Conservation (phyloP, 2,113 vertebrate genomes). For the Thalassoma bifasciatum region DNA sequence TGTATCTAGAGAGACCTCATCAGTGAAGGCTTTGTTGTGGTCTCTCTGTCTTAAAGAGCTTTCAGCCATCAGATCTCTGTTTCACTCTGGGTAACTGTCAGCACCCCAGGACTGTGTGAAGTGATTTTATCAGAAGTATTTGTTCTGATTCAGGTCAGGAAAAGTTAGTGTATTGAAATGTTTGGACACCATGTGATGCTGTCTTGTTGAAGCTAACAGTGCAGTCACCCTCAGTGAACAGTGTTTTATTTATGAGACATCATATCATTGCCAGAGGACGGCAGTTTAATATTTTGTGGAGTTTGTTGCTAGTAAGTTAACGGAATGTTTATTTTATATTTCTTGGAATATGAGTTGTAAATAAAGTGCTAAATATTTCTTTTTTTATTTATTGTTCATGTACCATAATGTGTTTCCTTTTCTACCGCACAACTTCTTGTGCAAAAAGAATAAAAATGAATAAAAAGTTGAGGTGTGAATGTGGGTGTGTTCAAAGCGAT, state of each 20-base stretch:
- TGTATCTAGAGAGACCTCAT: background rate
- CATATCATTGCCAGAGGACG: constrained; percentile 44
- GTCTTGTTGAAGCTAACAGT: constrained; percentile 12
- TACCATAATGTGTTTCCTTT: constrained; percentile 87
- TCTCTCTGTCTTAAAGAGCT: constrained; percentile 1
- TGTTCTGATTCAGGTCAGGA: constrained; percentile 9
- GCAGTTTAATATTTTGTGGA: constrained; percentile 57
- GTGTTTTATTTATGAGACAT: constrained; percentile 36
- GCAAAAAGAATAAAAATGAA: constrained; percentile 53
- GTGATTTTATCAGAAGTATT: background rate
- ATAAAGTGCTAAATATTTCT: constrained; percentile 87
- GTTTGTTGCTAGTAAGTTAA: constrained; percentile 73
- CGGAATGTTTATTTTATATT: constrained; percentile 85
- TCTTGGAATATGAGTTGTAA: constrained; percentile 90
- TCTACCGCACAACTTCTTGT: constrained; percentile 87
- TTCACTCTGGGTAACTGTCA: background rate
- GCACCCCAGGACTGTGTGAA: background rate
- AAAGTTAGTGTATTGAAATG: background rate
- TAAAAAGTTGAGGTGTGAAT: constrained; percentile 49
- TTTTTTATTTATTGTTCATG: constrained; percentile 87
- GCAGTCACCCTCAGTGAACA: constrained; percentile 9
- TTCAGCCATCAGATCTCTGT: background rate
- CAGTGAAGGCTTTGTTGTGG: background rate
- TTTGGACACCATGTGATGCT: background rate
- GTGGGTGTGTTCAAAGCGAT: constrained; percentile 75